Base-by-base conservation (phyloP, 53 echinoderm and acorn worm species). In the Stichopus horrens region DNA sequence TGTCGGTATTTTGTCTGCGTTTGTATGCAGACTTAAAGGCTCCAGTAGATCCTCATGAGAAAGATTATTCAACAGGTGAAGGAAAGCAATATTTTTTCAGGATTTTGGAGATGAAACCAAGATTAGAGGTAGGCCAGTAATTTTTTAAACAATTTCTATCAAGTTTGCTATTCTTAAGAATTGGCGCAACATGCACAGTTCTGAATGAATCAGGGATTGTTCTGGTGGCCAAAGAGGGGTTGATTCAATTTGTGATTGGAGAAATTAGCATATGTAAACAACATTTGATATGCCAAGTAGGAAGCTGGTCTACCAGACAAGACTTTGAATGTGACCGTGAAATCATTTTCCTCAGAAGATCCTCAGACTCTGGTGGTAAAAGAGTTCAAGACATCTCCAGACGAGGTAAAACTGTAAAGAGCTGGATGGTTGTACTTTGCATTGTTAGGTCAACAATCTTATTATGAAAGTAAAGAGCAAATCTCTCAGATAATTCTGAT, bases 21-120 rank as follows among this genome's bases (percentile, higher is more conserved):
- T 84, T 83, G 19, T 85, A 91, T 1, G 89, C 92, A 54, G 92
- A 89, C 85, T 91, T 89, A 5, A 58, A 20, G 92, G 75, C 83
- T 91, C 92, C 22, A 86, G 82, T 14, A 91, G 77, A 74, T 65
- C 37, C 57, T 91, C 66, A n/a, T 63, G 75, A 58, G 74, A n/a
- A 88, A 91, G 88, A 52, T 91, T 71, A 53, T 59, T 20, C 14
- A 83, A 76, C 51, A 91, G 78, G 88, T 57, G 55, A 74, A 79
- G 58, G 56, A 56, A 87, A 21, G 77, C 66, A n/a, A 76, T 65
- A n/a, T 76, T 68, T 90, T 82, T 90, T 86, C 52, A 90, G 52
- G 51, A 90, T 75, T 78, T 90, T 90, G 52, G 86, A 76, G 18
- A 90, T 53, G 54, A 86, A 90, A 54, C 55, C n/a, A 18, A 88